Conservation (phyloP, 2,113 vertebrate genomes). For the Chionomys nivalis region DNA sequence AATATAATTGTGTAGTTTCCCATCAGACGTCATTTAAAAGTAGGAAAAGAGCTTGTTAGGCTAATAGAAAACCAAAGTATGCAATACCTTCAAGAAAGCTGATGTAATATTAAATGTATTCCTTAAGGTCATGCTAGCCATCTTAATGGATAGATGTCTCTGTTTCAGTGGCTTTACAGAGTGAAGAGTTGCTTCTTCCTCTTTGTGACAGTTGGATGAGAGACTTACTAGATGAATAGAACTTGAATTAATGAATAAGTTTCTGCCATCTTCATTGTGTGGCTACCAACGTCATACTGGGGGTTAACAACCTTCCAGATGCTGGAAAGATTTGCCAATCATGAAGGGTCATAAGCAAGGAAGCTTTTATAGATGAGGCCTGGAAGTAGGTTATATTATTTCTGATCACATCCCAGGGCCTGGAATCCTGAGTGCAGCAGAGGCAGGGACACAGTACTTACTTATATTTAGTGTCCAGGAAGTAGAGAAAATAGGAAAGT, state of each 20-base stretch:
- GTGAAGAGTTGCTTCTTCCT: conserved; percentile 10
- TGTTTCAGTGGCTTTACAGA: neutral
- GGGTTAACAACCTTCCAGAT: neutral
- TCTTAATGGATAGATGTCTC: neutral
- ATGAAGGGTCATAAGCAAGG: neutral
- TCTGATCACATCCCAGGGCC: neutral
- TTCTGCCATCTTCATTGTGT: neutral
- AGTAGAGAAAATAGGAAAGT: conserved; percentile 3
- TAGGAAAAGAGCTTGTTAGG: neutral
- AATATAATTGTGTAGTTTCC: neutral
- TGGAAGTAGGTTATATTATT: neutral
- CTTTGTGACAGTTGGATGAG: neutral
- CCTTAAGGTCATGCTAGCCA: neutral
- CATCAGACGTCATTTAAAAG: neutral
- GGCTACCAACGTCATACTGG: neutral
- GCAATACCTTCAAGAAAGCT: conserved; percentile 11
- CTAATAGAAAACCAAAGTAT: neutral
- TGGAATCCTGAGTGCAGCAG: neutral
- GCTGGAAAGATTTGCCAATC: neutral
- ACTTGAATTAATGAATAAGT: neutral
- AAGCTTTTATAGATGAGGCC: neutral
- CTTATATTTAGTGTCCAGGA: conserved; percentile 19
- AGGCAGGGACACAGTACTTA: neutral
- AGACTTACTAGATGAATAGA: neutral
- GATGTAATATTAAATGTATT: neutral